Percentiles rank a stretch among this genome's conserved stretches.
phyloP scores from a whole-genome alignment of 2,888 invertebrate species.

The Conops quadrifasciatus region DNA sequence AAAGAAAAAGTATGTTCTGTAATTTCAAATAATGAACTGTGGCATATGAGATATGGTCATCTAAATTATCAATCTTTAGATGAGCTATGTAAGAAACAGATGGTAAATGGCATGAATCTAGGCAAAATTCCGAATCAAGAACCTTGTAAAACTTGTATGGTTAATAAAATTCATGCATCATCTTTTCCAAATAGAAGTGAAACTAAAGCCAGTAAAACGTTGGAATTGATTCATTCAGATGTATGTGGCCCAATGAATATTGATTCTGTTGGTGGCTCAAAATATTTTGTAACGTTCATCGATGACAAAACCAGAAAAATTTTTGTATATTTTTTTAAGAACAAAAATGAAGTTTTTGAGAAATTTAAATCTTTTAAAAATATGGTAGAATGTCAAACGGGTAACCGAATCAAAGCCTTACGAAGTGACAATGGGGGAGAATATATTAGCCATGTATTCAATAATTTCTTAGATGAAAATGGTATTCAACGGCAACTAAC shows the following conservation, averaged over 20 bases:
- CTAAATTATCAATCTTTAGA: not conserved
- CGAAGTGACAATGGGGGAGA: slow-evolving; percentile 30
- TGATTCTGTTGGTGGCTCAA: not conserved
- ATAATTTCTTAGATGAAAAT: slow-evolving; percentile 15
- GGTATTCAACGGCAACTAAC: slow-evolving; percentile 35
- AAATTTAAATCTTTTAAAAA: no score
- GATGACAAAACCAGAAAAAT: not conserved
- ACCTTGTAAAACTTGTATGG: not conserved
- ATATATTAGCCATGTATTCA: slow-evolving; percentile 17
- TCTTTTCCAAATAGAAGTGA: not conserved
- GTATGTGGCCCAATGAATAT: not conserved
- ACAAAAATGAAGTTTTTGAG: slow-evolving; percentile 11
- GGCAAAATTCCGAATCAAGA: not conserved
- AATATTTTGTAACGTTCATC: not conserved
- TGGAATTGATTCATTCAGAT: not conserved
- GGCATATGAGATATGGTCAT: not conserved
- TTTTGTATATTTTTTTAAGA: not conserved
- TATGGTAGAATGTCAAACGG: slow-evolving; percentile 37
- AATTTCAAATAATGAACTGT: not conserved
- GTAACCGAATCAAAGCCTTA: slow-evolving; percentile 2
- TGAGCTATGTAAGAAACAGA: not conserved
- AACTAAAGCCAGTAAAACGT: not conserved
- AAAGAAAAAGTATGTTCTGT: not conserved
- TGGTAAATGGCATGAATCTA: not conserved
- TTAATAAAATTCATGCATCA: not conserved